These are phyloP conservation scores for Cydia strobilella DNA, from an alignment of 1,140 invertebrate genomes.

Conservation along the genomic window DNA sequence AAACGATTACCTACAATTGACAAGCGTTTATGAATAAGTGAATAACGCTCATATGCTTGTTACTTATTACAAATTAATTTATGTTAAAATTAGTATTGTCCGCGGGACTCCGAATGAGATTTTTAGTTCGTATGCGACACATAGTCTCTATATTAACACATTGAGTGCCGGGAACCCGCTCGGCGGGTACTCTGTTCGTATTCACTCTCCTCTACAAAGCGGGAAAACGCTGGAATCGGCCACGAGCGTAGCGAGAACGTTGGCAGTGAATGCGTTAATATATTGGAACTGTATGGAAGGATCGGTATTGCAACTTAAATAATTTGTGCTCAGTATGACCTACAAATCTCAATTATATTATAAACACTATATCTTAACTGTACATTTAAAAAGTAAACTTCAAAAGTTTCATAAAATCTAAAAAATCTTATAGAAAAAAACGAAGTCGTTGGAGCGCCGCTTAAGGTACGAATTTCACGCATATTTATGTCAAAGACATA, in stretches of 20 bases:
- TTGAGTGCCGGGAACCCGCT: too few relatives aligned
- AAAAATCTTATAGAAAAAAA: constrained; percentile 22
- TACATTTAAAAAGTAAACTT: constrained; percentile 25
- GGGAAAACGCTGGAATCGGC: too few relatives aligned
- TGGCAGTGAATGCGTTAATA: too few relatives aligned
- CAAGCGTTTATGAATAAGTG: too few relatives aligned
- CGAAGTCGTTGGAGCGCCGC: background rate
- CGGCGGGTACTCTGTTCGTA: too few relatives aligned
- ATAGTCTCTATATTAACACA: background rate
- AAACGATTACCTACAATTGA: too few relatives aligned
- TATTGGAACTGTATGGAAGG: background rate
- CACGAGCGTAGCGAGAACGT: too few relatives aligned
- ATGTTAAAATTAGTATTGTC: background rate
- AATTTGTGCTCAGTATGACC: constrained; percentile 17
- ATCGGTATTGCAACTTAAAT: constrained; percentile 7
- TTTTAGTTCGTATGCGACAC: background rate
- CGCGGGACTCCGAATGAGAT: background rate
- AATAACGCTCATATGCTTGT: too few relatives aligned
- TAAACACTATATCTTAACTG: constrained; percentile 10
- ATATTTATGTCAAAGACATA: background rate
- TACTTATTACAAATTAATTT: too few relatives aligned
- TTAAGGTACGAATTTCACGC: background rate
- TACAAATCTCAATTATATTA: constrained; percentile 11
- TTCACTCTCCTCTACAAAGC: too few relatives aligned
- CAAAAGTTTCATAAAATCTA: constrained; percentile 14